phyloP scores from a whole-genome alignment of 2,113 vertebrate species.

The Peromyscus californicus region DNA sequence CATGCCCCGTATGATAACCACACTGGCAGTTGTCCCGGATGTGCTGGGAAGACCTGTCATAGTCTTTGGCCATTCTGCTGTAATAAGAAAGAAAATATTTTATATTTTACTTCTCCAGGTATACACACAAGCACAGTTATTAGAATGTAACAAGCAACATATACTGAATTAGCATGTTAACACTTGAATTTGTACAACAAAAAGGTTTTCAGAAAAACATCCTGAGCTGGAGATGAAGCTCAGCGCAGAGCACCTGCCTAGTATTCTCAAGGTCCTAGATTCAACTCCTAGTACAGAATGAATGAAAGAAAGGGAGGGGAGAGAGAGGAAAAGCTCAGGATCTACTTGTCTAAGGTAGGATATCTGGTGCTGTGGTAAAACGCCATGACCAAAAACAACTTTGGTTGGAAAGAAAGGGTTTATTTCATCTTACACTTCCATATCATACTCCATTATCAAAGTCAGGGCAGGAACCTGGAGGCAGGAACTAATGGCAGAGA shows the following conservation, averaged over 20 bases:
- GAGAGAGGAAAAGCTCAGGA: not conserved
- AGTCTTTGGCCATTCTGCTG: constrained; percentile 99
- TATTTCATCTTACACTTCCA: not conserved
- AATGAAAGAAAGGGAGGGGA: not conserved
- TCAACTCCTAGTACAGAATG: not conserved
- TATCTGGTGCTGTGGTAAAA: not conserved
- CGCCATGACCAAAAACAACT: not conserved
- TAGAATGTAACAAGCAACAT: constrained; percentile 36
- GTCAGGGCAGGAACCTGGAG: not conserved
- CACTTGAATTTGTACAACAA: constrained; percentile 49
- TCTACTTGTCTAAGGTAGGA: not conserved
- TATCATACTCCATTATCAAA: not conserved
- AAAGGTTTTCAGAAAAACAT: constrained; percentile 61
- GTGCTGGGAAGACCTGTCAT: constrained; percentile 98
- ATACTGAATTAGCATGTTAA: constrained; percentile 4
- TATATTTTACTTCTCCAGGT: constrained; percentile 36
- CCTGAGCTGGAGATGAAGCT: not conserved
- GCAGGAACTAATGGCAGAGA: not conserved
- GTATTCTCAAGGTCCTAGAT: not conserved
- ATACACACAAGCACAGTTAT: constrained; percentile 24
- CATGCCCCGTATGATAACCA: constrained; percentile 95
- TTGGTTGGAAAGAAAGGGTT: not conserved
- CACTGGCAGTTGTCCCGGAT: constrained; percentile 97
- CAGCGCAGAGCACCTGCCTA: not conserved
- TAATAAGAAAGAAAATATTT: constrained; percentile 70